Base-by-base conservation (phyloP, 2,888 invertebrate species). In the Eristalis intricaria region DNA sequence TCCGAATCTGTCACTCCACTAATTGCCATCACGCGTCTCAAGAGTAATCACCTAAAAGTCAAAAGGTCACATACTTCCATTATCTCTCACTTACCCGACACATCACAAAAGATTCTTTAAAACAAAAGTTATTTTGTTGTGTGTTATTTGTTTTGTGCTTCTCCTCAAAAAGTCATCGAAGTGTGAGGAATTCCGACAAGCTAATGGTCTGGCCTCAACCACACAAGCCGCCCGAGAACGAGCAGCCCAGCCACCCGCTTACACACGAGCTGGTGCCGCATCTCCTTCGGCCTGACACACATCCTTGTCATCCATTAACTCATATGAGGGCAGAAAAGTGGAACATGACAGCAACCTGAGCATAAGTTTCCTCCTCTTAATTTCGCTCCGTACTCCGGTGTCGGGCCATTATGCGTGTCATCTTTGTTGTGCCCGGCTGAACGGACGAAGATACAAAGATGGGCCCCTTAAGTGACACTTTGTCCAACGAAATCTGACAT, bases 331-430 rank as follows among this genome's bases (percentile, higher is more conserved):
- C 50, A 50, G 50, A 50, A 76, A 70, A 76, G 71, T 65, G 70
- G 38, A 82, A 70, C 82, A 82, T 71, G 76, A 70, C 82, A 82
- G 71, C 82, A 76, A 82, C 71, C 82, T 76, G 70, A 82, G 82
- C 76, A 82, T 71, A 70, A 76, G 82, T 82, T 82, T 66, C 19
- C 60, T 66, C 38, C 40, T 71, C 76, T 75, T 74, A 81, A 81
- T 74, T 68, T 68, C 50, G 56, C 50, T 29, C 10, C 19, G 38
- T 63, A 38, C 71, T 69, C 64, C 40, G 29, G 56, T 64, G 75
- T 64, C 64, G 58, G 29, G 56, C 81, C 38, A 63, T 74, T 58
- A 76, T 65, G 76, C 61, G 74, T 76, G 76, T 82, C 76, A 76
- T 76, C 60, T 71, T 71, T 35, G 64, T 64, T 22, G 32, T 32